Conservation (phyloP, 92 coral and sea anemone species). For the Phenganax stokvisi region DNA sequence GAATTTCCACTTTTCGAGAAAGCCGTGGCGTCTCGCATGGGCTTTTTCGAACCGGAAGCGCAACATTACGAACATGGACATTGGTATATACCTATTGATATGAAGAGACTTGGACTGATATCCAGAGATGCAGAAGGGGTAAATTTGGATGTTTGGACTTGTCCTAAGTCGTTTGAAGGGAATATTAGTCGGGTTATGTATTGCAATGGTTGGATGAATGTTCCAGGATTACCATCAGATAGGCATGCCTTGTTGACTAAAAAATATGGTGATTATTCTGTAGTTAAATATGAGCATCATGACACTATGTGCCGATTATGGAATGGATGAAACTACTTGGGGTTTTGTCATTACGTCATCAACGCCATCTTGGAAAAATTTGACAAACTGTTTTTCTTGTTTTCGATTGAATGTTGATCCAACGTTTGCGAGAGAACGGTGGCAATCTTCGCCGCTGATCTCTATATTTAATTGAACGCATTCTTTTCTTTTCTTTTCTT, state of each 20-base stretch:
- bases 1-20: slow-evolving; percentile 39
- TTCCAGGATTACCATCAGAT: slow-evolving; percentile 37
- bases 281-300: slow-evolving; percentile 50
- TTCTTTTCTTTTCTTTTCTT: too few relatives aligned
- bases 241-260: slow-evolving; percentile 40
- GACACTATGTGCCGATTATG: slow-evolving; percentile 50
- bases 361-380: neutral
- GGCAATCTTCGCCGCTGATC: too few relatives aligned
- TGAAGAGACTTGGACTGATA: slow-evolving; percentile 39
- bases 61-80: slow-evolving; percentile 26
- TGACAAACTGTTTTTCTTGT: neutral
- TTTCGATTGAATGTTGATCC: too few relatives aligned
- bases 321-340: slow-evolving; percentile 39
- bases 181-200: slow-evolving; percentile 42
- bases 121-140: slow-evolving; percentile 55
- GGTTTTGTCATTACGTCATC: neutral
- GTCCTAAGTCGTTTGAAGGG: slow-evolving; percentile 33
- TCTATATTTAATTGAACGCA: too few relatives aligned
- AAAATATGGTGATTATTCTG: slow-evolving; percentile 47
- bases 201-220: slow-evolving; percentile 49
- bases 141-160: slow-evolving; percentile 47
- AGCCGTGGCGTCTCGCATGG: slow-evolving; percentile 37
- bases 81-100: slow-evolving; percentile 51
- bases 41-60: slow-evolving; percentile 41
- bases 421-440: too few relatives aligned